Conservation (phyloP, 2,888 invertebrate species). For the Dioctria rufipes region DNA sequence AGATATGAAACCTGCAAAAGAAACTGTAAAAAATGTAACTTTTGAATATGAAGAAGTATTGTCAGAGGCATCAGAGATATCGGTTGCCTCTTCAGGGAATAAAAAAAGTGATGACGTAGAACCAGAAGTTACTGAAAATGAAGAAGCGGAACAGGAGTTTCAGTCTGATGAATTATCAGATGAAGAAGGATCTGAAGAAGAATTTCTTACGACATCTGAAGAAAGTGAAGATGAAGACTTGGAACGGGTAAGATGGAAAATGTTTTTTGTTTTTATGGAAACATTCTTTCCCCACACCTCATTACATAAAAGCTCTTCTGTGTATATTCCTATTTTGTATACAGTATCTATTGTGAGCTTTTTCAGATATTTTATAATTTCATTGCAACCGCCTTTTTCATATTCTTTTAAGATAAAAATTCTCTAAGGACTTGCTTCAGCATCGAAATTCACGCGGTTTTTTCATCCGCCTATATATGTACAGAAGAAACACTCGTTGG, state of each 20-base stretch:
- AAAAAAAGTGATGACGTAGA: neutral
- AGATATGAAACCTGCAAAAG: neutral
- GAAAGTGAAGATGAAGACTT: neutral
- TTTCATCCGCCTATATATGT: too few relatives aligned
- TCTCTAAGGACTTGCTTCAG: too few relatives aligned
- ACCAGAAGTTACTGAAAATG: neutral
- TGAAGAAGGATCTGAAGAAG: slow-evolving; percentile 20
- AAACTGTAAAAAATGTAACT: neutral
- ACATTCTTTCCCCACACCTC: too few relatives aligned
- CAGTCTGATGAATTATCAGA: neutral
- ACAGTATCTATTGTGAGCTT: too few relatives aligned
- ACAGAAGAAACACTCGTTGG: too few relatives aligned
- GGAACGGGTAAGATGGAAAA: slow-evolving; percentile 1
- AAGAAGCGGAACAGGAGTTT: neutral
- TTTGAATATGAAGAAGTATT: neutral
- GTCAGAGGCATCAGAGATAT: neutral
- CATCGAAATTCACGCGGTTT: too few relatives aligned
- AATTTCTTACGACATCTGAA: neutral
- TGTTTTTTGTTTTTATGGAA: neutral
- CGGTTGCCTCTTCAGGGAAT: too few relatives aligned
- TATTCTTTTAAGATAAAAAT: too few relatives aligned
- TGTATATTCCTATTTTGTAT: too few relatives aligned
- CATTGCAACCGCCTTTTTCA: too few relatives aligned
- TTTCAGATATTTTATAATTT: too few relatives aligned
- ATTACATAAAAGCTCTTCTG: too few relatives aligned